A percentile compares a stretch with the other conserved stretches of the same genome.
Evolutionary conservation across 2,113 vertebrate genomes (phyloP).

Genomic region (Neodon shergylaensis): DNA sequence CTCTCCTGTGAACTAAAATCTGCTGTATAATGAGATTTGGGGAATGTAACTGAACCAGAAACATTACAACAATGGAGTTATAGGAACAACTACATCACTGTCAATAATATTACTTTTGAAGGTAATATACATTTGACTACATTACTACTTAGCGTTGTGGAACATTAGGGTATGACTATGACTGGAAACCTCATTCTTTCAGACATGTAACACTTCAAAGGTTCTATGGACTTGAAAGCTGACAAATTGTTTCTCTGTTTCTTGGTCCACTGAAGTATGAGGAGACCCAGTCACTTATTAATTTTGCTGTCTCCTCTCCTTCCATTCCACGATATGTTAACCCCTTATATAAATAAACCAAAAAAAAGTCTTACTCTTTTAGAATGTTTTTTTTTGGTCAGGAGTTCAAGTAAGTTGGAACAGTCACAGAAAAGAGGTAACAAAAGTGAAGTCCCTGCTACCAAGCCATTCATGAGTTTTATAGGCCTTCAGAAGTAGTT

Average conservation of each 20-base stretch:
- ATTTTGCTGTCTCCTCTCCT: not conserved
- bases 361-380: not conserved
- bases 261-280: not conserved
- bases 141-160: not conserved
- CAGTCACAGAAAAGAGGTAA: not conserved
- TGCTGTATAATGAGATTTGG: not conserved
- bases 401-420: not conserved
- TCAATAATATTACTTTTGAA: constrained; percentile 19
- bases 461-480: no score
- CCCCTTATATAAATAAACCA: not conserved
- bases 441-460: not conserved
- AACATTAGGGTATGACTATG: not conserved
- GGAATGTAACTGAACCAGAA: not conserved
- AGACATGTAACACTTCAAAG: not conserved
- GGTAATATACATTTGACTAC: not conserved
- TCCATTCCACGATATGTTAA: not conserved
- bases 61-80: not conserved
- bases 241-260: not conserved
- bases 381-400: no score
- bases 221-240: not conserved
- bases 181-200: not conserved
- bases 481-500: not conserved
- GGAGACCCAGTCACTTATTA: not conserved
- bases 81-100: not conserved
- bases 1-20: not conserved